Conservation (phyloP, 2,113 vertebrate species). For the Protobothrops mucrosquamatus region DNA sequence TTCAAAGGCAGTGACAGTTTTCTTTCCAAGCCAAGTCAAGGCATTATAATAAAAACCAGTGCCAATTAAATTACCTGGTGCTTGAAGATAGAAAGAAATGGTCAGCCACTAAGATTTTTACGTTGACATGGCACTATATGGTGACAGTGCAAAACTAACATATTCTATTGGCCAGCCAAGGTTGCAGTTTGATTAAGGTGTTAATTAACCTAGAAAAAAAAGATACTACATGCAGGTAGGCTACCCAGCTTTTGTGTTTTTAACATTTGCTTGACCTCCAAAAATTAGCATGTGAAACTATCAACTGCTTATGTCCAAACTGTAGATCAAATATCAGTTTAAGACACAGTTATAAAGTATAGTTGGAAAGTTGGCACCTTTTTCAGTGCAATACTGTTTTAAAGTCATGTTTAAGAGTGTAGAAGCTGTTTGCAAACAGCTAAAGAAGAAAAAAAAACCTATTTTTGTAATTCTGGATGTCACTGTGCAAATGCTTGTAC, state of each 20-base stretch:
- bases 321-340: background rate
- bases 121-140: too few species aligned
- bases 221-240: background rate
- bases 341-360: background rate
- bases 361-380: background rate
- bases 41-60: constrained; percentile 42
- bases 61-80: constrained; percentile 41
- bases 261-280: background rate
- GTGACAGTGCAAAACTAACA: background rate
- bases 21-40: constrained; percentile 29
- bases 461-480: background rate
- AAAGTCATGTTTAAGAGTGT: background rate
- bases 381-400: background rate
- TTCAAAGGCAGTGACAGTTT: constrained; percentile 36
- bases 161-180: background rate
- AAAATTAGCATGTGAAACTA: background rate
- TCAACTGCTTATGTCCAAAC: background rate
- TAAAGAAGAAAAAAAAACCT: background rate
- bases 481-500: background rate
- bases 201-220: background rate
- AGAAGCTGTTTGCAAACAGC: background rate
- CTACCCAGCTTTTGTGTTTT: background rate
- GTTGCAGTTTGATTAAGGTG: background rate
- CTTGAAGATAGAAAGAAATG: constrained; percentile 27
- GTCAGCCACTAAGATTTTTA: background rate